phyloP scores from a whole-genome alignment of 2,797 vertebrate species.

The Macrochelys suwanniensis region DNA sequence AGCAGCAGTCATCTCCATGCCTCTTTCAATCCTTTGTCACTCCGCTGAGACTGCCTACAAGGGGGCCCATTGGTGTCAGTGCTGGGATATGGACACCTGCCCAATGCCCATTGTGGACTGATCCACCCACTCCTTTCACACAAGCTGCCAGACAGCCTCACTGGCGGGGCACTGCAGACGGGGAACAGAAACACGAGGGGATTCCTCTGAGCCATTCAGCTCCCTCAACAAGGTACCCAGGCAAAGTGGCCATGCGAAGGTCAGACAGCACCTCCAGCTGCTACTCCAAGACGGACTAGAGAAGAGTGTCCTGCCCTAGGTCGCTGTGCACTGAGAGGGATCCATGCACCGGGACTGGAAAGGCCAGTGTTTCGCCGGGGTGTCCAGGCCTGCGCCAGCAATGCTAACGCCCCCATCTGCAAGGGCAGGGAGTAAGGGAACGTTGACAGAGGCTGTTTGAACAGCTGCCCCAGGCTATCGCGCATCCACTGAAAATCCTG shows the following conservation, averaged over 20 bases:
- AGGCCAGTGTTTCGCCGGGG: neutral
- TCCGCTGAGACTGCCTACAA: neutral
- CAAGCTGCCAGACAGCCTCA: fast-evolving
- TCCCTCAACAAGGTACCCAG: neutral
- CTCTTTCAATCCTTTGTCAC: neutral
- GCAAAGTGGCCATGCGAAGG: neutral
- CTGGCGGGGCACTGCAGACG: neutral
- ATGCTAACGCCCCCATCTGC: neutral
- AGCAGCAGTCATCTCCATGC: neutral
- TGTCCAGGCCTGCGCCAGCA: neutral
- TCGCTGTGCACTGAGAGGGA: neutral
- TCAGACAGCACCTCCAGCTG: neutral
- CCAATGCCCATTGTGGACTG: neutral
- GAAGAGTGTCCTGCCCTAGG: neutral
- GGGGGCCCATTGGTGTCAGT: neutral
- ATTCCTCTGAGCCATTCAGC: neutral
- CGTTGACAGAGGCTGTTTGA: neutral
- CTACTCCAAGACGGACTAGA: neutral
- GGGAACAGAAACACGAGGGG: neutral
- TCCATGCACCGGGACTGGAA: neutral
- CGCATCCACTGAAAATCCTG: neutral
- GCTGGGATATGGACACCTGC: neutral
- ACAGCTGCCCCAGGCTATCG: neutral
- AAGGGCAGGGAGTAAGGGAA: neutral
- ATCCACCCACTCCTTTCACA: neutral